Conservation (phyloP, 2,797 vertebrate genomes). For the Psittacula echo region DNA sequence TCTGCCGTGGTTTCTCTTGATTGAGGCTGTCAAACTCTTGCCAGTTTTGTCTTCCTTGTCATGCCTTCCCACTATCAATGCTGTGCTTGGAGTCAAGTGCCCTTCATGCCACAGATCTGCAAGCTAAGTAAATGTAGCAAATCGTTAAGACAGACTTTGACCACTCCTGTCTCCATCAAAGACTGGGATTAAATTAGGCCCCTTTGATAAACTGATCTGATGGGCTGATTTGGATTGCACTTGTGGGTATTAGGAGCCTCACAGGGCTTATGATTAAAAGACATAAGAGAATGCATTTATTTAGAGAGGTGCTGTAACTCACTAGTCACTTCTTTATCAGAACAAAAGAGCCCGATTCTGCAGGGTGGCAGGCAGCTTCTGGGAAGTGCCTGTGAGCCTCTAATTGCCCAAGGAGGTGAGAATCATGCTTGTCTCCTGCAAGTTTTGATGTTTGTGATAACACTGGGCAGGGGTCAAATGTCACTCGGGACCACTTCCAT, state of each 20-base stretch:
- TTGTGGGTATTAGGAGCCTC: background rate
- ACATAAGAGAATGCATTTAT: slow-evolving; percentile 18
- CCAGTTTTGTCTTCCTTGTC: background rate
- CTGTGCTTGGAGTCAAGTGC: background rate
- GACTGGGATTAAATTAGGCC: slow-evolving; percentile 49
- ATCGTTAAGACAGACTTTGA: slow-evolving; percentile 46
- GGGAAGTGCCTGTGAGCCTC: background rate
- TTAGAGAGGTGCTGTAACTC: slow-evolving; percentile 32
- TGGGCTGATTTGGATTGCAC: slow-evolving; percentile 36
- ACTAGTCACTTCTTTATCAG: background rate
- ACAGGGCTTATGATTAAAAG: background rate
- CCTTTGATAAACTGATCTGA: slow-evolving; percentile 58
- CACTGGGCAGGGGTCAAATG: background rate
- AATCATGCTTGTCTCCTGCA: background rate
- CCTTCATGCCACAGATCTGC: slow-evolving; percentile 17
- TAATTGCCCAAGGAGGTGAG: background rate
- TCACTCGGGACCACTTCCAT: background rate
- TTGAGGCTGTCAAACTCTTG: background rate
- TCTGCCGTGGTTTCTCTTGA: background rate
- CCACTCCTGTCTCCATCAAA: slow-evolving; percentile 34
- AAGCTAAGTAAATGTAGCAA: slow-evolving; percentile 53
- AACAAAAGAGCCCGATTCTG: background rate
- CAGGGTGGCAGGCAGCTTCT: background rate
- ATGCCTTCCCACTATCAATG: background rate
- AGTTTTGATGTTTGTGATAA: background rate